Conservation (phyloP, 1,140 invertebrate species). For the Belonocnema kinseyi region DNA sequence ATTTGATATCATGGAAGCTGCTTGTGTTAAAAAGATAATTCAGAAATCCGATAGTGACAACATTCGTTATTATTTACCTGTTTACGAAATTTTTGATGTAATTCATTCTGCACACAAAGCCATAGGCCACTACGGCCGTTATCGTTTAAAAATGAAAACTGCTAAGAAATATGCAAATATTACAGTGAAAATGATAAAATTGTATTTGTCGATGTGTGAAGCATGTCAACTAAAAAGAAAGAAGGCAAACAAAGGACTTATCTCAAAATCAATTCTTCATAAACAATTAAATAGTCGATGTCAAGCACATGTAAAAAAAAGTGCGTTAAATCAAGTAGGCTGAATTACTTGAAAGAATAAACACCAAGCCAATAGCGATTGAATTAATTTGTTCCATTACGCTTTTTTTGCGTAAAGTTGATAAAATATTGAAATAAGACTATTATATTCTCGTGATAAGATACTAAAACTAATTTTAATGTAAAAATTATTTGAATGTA, state of each 20-base stretch:
- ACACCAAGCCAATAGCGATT: too few relatives aligned
- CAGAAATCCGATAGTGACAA: too few relatives aligned
- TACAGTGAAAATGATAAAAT: not conserved
- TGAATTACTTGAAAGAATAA: too few relatives aligned
- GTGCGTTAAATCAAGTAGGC: too few relatives aligned
- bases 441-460: too few relatives aligned
- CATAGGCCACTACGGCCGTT: not conserved
- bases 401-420: too few relatives aligned
- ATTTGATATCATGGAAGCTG: too few relatives aligned
- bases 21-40: too few relatives aligned
- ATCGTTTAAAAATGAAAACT: not conserved
- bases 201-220: conserved; percentile 5
- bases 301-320: not conserved
- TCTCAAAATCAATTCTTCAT: not conserved
- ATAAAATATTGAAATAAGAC: too few relatives aligned
- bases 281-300: not conserved
- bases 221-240: not conserved
- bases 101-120: not conserved
- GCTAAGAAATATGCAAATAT: not conserved
- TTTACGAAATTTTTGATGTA: not conserved
- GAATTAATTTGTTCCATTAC: too few relatives aligned
- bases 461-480: too few relatives aligned
- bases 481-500: too few relatives aligned
- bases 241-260: not conserved
- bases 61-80: not conserved